These are phyloP conservation scores for Pegea sp. DNA, from an alignment of 23 tunicate species.

Conservation along the genomic window DNA sequence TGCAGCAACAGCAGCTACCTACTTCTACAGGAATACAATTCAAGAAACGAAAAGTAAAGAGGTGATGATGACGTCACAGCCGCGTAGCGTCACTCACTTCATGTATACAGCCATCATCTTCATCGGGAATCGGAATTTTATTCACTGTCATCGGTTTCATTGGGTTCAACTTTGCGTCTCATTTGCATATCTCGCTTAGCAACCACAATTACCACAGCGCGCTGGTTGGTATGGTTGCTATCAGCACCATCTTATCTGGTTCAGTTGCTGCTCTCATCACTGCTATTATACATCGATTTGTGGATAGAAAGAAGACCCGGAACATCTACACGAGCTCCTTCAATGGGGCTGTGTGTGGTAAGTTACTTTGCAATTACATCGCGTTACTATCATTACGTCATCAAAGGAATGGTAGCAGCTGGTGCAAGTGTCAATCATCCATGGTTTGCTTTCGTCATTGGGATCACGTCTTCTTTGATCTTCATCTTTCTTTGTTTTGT, in stretches of 20 bases:
- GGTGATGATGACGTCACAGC: too few species aligned
- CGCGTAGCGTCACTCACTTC: neutral
- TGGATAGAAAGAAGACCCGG: neutral
- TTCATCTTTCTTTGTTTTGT: conserved; percentile 15
- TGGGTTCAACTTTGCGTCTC: too few species aligned
- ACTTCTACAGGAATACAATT: neutral
- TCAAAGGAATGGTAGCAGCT: conserved; percentile 78
- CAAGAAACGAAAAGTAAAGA: too few species aligned
- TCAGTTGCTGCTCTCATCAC: too few species aligned
- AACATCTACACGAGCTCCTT: neutral
- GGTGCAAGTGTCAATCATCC: conserved; percentile 68
- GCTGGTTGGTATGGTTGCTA: too few species aligned
- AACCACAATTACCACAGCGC: too few species aligned
- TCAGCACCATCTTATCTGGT: too few species aligned
- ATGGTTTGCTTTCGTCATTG: conserved; percentile 74
- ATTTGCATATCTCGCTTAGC: too few species aligned
- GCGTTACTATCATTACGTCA: neutral
- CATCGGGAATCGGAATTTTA: too few species aligned
- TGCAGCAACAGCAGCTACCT: conserved; percentile 58
- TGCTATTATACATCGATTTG: too few species aligned
- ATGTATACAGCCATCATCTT: too few species aligned
- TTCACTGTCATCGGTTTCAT: too few species aligned
- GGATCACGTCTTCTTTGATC: conserved; percentile 31
- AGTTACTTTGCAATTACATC: neutral
- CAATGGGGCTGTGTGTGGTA: neutral